phyloP scores from a whole-genome alignment of 2,888 invertebrate species.

The Gandaritis pyraliata region DNA sequence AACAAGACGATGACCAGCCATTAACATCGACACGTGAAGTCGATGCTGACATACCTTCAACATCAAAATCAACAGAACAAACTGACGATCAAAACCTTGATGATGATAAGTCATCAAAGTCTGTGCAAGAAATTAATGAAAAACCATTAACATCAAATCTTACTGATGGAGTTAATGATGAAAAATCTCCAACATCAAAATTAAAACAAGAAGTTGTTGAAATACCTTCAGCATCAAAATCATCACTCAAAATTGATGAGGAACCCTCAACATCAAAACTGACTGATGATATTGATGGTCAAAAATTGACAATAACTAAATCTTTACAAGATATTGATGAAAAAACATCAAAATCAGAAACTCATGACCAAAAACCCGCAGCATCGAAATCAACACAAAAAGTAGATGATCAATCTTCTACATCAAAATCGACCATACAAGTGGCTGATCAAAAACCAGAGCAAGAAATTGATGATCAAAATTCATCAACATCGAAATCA shows the following conservation, averaged over 20 bases:
- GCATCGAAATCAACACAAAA: conserved; percentile 30
- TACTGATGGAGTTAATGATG: not conserved
- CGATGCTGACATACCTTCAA: not conserved
- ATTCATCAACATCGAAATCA: conserved; percentile 7
- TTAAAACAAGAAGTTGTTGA: not conserved
- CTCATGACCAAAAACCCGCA: conserved; percentile 4
- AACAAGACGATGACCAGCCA: not conserved
- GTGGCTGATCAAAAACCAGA: too few relatives aligned
- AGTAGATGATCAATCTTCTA: conserved; percentile 15
- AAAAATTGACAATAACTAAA: too few relatives aligned
- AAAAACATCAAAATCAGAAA: too few relatives aligned
- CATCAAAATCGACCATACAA: conserved; percentile 6
- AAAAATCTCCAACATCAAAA: conserved; percentile 10
- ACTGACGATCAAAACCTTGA: not conserved
- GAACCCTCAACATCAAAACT: conserved; percentile 7
- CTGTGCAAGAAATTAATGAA: too few relatives aligned
- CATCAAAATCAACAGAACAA: conserved; percentile 3
- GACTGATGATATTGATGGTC: too few relatives aligned
- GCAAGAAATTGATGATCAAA: conserved; percentile 2
- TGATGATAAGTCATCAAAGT: too few relatives aligned
- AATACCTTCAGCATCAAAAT: conserved; percentile 12
- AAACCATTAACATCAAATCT: conserved; percentile 5
- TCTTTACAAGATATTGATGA: too few relatives aligned
- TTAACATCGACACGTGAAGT: not conserved
- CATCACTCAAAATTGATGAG: conserved; percentile 6